Base-by-base conservation (phyloP, 2,797 vertebrate genomes). In the Sandelia bainsii region DNA sequence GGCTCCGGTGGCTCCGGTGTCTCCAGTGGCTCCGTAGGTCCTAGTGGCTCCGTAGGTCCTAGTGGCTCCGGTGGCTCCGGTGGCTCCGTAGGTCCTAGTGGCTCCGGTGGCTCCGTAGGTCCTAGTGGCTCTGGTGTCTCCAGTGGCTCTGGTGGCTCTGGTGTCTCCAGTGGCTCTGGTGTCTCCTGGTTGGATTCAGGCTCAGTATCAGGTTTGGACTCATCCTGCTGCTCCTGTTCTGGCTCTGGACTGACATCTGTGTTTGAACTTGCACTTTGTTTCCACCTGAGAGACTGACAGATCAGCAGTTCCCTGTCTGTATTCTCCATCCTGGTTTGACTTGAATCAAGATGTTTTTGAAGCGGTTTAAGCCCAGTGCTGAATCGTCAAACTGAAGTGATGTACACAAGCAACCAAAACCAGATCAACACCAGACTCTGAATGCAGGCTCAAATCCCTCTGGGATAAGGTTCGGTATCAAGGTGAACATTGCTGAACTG, bases 311-410 rank as follows among this genome's bases (percentile, higher is more conserved):
- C 40, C 16, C 34, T 6, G 13, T 44, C 40, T 16, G 5, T 0
- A 40, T 3, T 22, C 51, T 77, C 62, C 86, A 82, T 86, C 27
- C 1, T 50, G 29, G 5, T 44, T 58, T 13, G 23, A 42, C 32
- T n/a, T 2, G 19, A 60, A 25, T 48, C 19, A n/a, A 17, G 13
- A 39, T 0, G 13, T 48, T 34, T 54, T 22, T 27, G 1, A 40
- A 34, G 13, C 1, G 13, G 29, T n/a, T 44, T 27, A 23, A 62
- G n/a, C 6, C 2, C 1, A 7, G 3, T 3, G 0, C 4, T 50
- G 5, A 32, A 54, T 39, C 53, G 20, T 51, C 16, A 51, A 40
- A 25, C 12, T 3, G 3, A 39, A 23, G 16, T 1, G 13, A 50
- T 1, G 10, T 4, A 11, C 54, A 22, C n/a, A 9, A 1, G 3